Evolutionary conservation across 1,140 invertebrate genomes (phyloP).

Genomic region (Platorchestia sp.): DNA sequence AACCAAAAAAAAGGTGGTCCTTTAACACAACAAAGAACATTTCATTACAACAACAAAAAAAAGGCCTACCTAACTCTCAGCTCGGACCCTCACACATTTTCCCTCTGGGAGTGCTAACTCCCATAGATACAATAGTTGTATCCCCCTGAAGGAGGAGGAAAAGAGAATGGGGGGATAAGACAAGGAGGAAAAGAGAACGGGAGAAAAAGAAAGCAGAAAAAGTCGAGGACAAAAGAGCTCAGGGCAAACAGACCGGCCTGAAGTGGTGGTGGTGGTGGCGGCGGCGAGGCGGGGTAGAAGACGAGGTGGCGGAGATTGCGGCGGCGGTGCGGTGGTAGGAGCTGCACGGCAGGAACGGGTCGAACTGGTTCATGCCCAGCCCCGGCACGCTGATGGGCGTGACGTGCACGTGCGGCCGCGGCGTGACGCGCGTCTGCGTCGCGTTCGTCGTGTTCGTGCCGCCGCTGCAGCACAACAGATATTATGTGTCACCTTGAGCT

Average conservation of each 20-base stretch:
- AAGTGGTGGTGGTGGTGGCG: slow-evolving; percentile 59
- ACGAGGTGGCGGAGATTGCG: slow-evolving; percentile 21
- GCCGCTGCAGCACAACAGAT: neutral
- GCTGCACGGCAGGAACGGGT: slow-evolving; percentile 72
- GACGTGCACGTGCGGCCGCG: slow-evolving; percentile 65
- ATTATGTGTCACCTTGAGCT: too few relatives aligned
- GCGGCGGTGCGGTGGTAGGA: slow-evolving; percentile 69
- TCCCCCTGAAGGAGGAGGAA: too few relatives aligned
- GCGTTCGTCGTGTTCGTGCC: slow-evolving; percentile 66
- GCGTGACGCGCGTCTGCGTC: slow-evolving; percentile 63
- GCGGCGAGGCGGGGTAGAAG: neutral
- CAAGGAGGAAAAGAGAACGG: too few relatives aligned
- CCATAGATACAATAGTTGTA: too few relatives aligned
- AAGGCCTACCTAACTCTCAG: too few relatives aligned
- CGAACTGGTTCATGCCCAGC: slow-evolving; percentile 69
- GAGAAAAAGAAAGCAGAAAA: too few relatives aligned
- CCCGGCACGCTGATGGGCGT: slow-evolving; percentile 67
- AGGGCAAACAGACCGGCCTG: slow-evolving; percentile 52
- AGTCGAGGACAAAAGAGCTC: neutral
- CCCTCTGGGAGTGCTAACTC: too few relatives aligned
- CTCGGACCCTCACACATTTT: too few relatives aligned
- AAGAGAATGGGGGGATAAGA: too few relatives aligned
- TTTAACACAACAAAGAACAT: too few relatives aligned
- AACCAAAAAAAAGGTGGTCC: too few relatives aligned
- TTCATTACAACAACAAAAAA: too few relatives aligned